Base-by-base conservation (phyloP, 2,888 invertebrate genomes). In the Phasia obesa region DNA sequence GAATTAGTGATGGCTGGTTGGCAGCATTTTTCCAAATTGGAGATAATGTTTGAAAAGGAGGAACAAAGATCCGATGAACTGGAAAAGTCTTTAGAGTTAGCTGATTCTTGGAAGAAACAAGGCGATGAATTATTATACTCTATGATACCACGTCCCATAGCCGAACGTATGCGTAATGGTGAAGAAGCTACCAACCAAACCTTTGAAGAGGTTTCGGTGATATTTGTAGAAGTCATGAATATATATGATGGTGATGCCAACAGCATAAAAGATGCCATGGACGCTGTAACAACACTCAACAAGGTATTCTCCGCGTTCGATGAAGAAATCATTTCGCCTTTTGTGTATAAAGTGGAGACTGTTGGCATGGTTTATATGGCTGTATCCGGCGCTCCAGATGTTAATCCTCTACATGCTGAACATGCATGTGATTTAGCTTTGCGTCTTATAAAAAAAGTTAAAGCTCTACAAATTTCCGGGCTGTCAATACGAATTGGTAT, bases 321-420 rank as follows among this genome's bases (percentile, higher is more conserved):
- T 90, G 93, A 95, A 27, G 93, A 97, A 59, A 94, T 97, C 88
- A 97, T 97, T 87, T 93, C 94, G 42, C 96, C 96, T 86, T 93
- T 96, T 76, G 97, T 97, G 2, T 98, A 97, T 89, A 98, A 98
- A 94, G 97, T 98, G 78, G 98, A 98, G 92, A 98, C 98, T 0
- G 96, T 98, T 0, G 98, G 97, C n/a, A 95, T 95, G 90, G 94
- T 94, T 62, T 98, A 98, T 90, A 97, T 98, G 97, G 94, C 96
- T 42, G 97, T 97, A 5, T 96, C 97, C 57, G 98, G 98, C 0
- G 96, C 96, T 1, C 97, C 97, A 0, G 96, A 97, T 88, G 92
- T 94, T 53, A 93, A 94, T 51, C 93, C 94, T 2, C 91, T 93
- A 17, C 97, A 98, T 90, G 96, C 97, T 0, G 93, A 94, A 80